These are phyloP conservation scores for Cyanocitta stelleri DNA, from an alignment of 2,113 vertebrate genomes.

Conservation along the genomic window DNA sequence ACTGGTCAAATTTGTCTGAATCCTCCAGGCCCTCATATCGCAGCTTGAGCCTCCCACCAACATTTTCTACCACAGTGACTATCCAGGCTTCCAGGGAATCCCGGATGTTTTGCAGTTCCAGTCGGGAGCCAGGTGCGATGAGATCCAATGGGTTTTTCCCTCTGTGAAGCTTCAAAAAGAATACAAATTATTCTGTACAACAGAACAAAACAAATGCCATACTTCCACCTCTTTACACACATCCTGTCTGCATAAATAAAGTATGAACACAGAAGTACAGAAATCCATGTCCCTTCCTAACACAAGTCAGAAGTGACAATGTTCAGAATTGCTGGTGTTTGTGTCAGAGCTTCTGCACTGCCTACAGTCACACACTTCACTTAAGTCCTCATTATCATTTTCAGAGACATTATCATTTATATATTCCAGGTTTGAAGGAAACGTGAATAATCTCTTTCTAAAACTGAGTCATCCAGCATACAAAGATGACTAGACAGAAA, in stretches of 20 bases:
- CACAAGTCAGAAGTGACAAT: not conserved
- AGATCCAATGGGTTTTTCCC: conserved; percentile 92
- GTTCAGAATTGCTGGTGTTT: not conserved
- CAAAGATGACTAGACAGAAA: conserved; percentile 6
- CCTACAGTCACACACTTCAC: not conserved
- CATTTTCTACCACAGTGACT: conserved; percentile 86
- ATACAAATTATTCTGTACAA: not conserved
- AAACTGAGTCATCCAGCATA: not conserved
- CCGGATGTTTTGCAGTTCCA: conserved; percentile 84
- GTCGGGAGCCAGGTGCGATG: conserved; percentile 82
- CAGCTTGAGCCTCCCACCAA: conserved; percentile 88
- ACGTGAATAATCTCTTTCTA: not conserved
- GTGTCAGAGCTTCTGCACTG: not conserved
- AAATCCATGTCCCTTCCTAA: not conserved
- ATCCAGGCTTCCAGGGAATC: conserved; percentile 83
- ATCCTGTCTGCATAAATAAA: not conserved
- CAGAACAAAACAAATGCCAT: not conserved
- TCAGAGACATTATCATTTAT: not conserved
- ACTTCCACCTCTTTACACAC: not conserved
- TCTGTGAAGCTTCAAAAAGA: conserved; percentile 80
- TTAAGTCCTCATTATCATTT: not conserved
- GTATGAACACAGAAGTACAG: not conserved
- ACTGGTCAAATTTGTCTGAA: conserved; percentile 76
- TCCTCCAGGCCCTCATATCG: conserved; percentile 82
- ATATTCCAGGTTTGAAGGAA: not conserved